Evolutionary conservation across 2,797 vertebrate species (phyloP), one percentile per base, ranked within the genome.

Genomic region (Lutra lutra): DNA sequence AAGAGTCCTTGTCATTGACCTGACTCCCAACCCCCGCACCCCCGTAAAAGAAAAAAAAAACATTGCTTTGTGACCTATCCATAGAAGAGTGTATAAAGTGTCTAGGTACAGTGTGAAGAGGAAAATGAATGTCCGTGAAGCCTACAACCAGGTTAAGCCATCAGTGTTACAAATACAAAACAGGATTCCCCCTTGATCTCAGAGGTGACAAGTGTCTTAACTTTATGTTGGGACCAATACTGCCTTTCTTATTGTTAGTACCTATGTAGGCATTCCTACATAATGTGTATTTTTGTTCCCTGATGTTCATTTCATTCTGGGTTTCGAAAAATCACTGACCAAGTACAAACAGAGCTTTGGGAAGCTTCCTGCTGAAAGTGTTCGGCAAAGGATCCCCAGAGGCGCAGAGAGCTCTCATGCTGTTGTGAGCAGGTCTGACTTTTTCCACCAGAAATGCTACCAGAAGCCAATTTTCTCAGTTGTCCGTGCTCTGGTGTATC

Each of bases 291-390:
- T 85, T 95, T 64, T 43, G 48, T 60, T 87, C 85, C 46, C 87
- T 25, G 17, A 64, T 35, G 15, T 38, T 29, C 43, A 29, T 73
- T 43, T 43, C 14, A 46, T 78, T 54, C 84, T 77, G 68, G 38
- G 32, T 56, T 85, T 94, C 60, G 51, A 92, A 84, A 84, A 46
- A 12, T 58, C 64, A 70, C 75, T 32, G 38, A 40, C 48, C 46
- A 73, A 89, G 43, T n/a, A 20, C 4, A 72, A 68, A 62, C 40
- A 29, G 7, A 27, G 92, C 38, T 90, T 83, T 64, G 70, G 56
- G 58, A 86, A 75, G 48, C 5, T 58, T 29, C 35, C 11, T 70
- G 0, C 32, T 27, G 82, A 56, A 77, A 80, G 23, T 48, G 2
- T 14, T 23, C 10, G 27, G 68, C 13, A 35, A 56, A 68, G 17